Evolutionary conservation across 1,140 invertebrate genomes (phyloP), one percentile per base, ranked within the genome.

Genomic region (Babylonia areolata): DNA sequence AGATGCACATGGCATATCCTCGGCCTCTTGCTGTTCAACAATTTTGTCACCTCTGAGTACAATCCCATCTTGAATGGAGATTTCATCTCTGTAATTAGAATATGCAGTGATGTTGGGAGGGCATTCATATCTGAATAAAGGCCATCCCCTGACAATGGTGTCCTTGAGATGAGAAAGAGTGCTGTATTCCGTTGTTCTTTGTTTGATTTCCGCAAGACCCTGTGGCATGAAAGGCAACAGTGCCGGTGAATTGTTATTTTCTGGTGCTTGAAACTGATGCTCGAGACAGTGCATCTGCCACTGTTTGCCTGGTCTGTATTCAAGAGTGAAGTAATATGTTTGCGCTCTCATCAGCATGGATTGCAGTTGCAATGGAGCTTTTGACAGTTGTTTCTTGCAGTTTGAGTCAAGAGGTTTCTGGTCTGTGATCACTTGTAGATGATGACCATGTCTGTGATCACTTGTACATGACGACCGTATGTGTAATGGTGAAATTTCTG

Each of bases 401-500:
- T 93, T 91, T 39, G 84, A 86, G 54, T 91, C 80, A 15, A 95
- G 85, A 31, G 93, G 93, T 84, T 94, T 93, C 42, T 94, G 93
- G 79, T 94, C 94, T n/a, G 90, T 93, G 79, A 89, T 58, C 3
- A 93, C 88, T 20, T 71, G 81, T 5, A 92, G 77, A 28, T 88
- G 73, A 39, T 89, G 90, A 64, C 94, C 95, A 92, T 91, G 95
- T 20, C 95, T 86, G 88, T 95, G n/a, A n/a, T n/a, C n/a, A n/a
- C n/a, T n/a, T n/a, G n/a, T n/a, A n/a, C n/a, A n/a, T n/a, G n/a
- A n/a, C n/a, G n/a, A n/a, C 94, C 95, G 91, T 91, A 95, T 20
- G 95, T 86, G 88, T 95, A 96, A 46, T 95, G 90, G 33, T 95
- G 91, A 91, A 95, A 96, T 89, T 94, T 95, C 81, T 93, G 92